A percentile compares a stretch with the other conserved stretches of the same genome.
These are phyloP conservation scores for Orycteropus afer DNA, from an alignment of 2,113 vertebrate genomes.

Conservation along the genomic window DNA sequence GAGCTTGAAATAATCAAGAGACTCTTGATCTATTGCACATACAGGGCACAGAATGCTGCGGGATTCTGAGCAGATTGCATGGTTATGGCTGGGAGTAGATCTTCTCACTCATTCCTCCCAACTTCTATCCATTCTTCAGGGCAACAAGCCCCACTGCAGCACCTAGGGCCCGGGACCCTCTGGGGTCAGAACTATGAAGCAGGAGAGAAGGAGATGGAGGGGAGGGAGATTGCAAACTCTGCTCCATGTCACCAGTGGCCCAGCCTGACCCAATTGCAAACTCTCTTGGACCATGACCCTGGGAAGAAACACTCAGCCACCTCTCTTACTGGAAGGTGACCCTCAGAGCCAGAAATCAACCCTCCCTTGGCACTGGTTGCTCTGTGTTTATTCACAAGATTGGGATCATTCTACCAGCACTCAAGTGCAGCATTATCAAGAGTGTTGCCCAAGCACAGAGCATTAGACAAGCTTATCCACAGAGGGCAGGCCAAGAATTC, in stretches of 20 bases:
- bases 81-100: background rate
- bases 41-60: accelerated
- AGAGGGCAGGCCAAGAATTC: background rate
- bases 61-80: background rate
- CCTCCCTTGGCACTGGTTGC: background rate
- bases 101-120: background rate
- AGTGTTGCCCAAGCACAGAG: background rate
- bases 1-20: background rate
- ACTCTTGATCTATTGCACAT: background rate
- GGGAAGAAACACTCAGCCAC: background rate
- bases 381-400: background rate
- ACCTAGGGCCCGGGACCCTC: background rate
- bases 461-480: background rate
- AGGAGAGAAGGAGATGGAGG: accelerated
- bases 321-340: background rate
- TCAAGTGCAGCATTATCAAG: accelerated
- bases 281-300: background rate
- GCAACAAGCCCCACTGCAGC: background rate
- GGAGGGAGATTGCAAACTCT: accelerated
- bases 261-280: background rate
- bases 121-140: background rate
- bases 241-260: background rate
- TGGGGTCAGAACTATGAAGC: background rate
- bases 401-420: background rate
- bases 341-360: background rate